Conservation (phyloP, 2,113 vertebrate species). For the Steatornis caripensis region DNA sequence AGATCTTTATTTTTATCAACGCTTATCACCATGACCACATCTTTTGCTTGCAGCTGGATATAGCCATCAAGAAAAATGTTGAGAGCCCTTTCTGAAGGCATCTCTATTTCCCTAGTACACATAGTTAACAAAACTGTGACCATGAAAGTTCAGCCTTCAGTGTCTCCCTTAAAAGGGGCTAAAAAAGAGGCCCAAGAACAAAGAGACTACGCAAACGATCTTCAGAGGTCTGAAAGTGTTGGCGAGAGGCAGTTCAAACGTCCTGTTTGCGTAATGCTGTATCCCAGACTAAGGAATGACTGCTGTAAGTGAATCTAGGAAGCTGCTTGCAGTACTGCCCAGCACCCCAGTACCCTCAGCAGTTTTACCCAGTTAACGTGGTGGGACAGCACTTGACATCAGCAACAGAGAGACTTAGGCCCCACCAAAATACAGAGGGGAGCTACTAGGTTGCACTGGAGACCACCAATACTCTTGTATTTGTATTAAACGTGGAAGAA, state of each 20-base stretch:
- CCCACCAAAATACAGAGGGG: not conserved
- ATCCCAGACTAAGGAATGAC: not conserved
- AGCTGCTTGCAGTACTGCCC: not conserved
- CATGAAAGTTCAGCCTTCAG: not conserved
- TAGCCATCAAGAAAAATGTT: not conserved
- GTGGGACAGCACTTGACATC: not conserved
- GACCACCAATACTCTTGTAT: not conserved
- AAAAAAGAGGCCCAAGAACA: not conserved
- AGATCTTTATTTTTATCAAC: not conserved
- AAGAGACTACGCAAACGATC: not conserved
- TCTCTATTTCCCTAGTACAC: not conserved
- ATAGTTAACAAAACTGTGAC: not conserved
- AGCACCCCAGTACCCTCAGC: not conserved
- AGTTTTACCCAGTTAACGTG: not conserved
- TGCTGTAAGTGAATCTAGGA: not conserved
- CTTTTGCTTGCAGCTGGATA: not conserved
- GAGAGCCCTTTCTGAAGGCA: not conserved
- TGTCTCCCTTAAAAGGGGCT: not conserved
- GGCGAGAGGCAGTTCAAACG: not conserved
- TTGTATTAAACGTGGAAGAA: not conserved
- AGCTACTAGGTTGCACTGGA: accelerated
- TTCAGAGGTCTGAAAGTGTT: not conserved
- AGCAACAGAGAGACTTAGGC: not conserved
- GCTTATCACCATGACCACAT: not conserved
- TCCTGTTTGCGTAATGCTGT: not conserved